phyloP scores from a whole-genome alignment of 2,888 invertebrate genomes.

The Keiferia lycopersicella region DNA sequence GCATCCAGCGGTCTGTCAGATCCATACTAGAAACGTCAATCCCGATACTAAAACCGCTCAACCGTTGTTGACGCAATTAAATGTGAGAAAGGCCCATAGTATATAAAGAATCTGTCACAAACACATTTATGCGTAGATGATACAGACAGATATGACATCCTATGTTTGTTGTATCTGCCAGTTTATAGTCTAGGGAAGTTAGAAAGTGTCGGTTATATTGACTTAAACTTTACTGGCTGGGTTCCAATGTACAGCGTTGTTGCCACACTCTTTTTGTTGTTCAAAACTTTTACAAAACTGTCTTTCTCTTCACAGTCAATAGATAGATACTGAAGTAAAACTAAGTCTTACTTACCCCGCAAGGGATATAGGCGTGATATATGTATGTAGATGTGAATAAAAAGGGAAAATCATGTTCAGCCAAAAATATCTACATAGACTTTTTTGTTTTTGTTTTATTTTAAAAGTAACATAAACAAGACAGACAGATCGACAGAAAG shows the following conservation, averaged over 20 bases:
- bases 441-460: too few species aligned
- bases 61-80: too few species aligned
- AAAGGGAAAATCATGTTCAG: background rate
- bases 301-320: slow-evolving; percentile 7
- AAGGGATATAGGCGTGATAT: too few species aligned
- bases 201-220: slow-evolving; percentile 8
- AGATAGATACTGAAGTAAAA: background rate
- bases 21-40: too few species aligned
- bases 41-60: too few species aligned
- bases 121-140: background rate
- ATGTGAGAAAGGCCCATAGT: too few species aligned
- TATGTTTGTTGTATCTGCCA: background rate
- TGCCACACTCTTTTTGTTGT: slow-evolving; percentile 2
- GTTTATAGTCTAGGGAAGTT: background rate
- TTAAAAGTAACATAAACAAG: too few species aligned
- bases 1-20: too few species aligned
- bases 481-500: too few species aligned
- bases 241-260: slow-evolving; percentile 2
- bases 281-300: background rate
- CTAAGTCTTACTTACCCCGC: too few species aligned
- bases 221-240: slow-evolving; percentile 1
- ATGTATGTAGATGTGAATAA: background rate
- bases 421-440: too few species aligned
- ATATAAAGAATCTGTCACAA: background rate
- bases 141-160: background rate